A percentile compares a stretch with the other conserved stretches of the same genome.
These are phyloP conservation scores for Radopholus similis DNA, from an alignment of 1,140 invertebrate genomes.

Conservation along the genomic window DNA sequence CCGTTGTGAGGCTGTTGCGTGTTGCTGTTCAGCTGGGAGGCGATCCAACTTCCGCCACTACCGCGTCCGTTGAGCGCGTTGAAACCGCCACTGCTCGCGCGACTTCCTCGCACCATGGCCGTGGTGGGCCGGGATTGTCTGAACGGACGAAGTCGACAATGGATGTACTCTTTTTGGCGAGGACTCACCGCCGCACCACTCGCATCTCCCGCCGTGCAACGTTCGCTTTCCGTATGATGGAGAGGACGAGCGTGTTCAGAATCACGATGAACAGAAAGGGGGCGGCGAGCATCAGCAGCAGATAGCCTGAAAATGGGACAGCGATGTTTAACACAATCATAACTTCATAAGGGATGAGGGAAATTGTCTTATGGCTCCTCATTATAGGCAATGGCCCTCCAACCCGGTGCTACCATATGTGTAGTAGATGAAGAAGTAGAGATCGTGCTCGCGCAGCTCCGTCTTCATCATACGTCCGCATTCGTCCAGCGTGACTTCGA, in stretches of 20 bases:
- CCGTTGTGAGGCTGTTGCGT: not conserved
- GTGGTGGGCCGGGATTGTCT: not conserved
- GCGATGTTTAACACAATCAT: not conserved
- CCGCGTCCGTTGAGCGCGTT: not conserved
- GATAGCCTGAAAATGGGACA: conserved; percentile 27
- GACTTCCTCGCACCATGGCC: not conserved
- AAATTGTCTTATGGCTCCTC: not conserved
- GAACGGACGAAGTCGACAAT: too few species aligned
- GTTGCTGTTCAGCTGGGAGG: not conserved
- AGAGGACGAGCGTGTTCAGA: conserved; percentile 38
- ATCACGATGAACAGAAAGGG: conserved; percentile 56
- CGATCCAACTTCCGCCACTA: not conserved
- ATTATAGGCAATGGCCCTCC: not conserved
- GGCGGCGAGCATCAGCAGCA: conserved; percentile 47
- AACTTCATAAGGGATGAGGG: not conserved
- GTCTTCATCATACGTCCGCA: conserved; percentile 44
- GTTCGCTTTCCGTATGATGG: conserved; percentile 21
- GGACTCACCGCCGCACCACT: not conserved
- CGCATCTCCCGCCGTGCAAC: not conserved
- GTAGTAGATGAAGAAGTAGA: conserved; percentile 55
- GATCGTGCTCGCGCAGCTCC: conserved; percentile 39
- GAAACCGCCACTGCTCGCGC: conserved; percentile 3
- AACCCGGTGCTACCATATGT: conserved; percentile 39
- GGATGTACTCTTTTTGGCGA: not conserved
- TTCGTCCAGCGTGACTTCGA: conserved; percentile 53